phyloP scores from a whole-genome alignment of 2,888 invertebrate species.

The Melikaiella ostensackeni region DNA sequence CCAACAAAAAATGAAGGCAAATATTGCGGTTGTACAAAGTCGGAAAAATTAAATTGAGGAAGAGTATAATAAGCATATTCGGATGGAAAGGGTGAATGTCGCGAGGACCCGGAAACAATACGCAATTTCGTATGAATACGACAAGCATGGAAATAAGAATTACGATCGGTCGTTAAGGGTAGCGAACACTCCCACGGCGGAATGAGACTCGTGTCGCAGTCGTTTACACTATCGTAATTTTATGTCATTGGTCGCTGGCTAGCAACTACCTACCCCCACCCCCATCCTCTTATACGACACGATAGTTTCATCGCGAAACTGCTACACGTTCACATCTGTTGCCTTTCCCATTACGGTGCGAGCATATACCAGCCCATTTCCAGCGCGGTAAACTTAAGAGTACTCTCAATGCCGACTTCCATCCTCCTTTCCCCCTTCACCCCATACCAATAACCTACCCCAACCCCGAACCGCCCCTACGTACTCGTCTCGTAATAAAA shows the following conservation, averaged over 20 bases:
- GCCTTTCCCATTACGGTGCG: slow-evolving; percentile 60
- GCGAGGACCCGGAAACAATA: slow-evolving; percentile 25
- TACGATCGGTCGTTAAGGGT: slow-evolving; percentile 54
- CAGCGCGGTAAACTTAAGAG: slow-evolving; percentile 40
- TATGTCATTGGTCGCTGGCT: slow-evolving; percentile 56
- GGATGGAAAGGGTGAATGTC: background rate
- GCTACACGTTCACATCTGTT: slow-evolving; percentile 64
- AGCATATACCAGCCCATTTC: slow-evolving; percentile 39
- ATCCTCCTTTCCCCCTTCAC: slow-evolving; percentile 7
- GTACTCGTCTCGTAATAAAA: slow-evolving; percentile 42
- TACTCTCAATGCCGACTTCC: slow-evolving; percentile 30
- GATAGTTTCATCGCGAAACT: slow-evolving; percentile 63
- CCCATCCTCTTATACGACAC: slow-evolving; percentile 54
- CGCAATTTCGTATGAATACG: slow-evolving; percentile 38
- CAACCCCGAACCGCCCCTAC: slow-evolving; percentile 28
- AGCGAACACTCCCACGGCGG: slow-evolving; percentile 22
- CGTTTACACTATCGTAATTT: slow-evolving; percentile 66
- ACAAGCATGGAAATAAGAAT: slow-evolving; percentile 57
- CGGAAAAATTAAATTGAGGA: background rate
- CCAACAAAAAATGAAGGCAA: background rate
- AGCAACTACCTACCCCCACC: slow-evolving; percentile 30
- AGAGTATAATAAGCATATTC: background rate
- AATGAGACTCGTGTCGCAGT: slow-evolving; percentile 49
- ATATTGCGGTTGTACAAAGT: background rate
- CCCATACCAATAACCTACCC: slow-evolving; percentile 8